Evolutionary conservation across 2,797 vertebrate species (phyloP).

Genomic region (Macrochelys suwanniensis): DNA sequence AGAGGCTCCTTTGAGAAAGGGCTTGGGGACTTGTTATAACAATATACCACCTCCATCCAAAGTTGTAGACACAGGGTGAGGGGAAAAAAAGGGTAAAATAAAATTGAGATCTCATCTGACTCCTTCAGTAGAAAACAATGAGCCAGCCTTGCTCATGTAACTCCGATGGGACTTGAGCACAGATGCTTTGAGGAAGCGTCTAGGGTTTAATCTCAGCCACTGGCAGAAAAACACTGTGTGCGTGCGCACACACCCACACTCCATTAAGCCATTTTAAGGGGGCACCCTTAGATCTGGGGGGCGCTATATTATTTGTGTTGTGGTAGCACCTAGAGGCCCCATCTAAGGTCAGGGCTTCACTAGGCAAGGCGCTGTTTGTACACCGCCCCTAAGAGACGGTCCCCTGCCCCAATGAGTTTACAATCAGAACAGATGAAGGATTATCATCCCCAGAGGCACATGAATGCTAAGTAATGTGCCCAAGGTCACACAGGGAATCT

Average conservation of each 20-base stretch:
- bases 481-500: background rate
- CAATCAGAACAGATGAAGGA: background rate
- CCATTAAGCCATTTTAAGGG: background rate
- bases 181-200: background rate
- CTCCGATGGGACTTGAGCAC: background rate
- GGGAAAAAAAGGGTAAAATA: slow-evolving; percentile 34
- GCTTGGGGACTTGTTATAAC: slow-evolving; percentile 78
- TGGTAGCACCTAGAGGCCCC: background rate
- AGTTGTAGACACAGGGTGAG: slow-evolving; percentile 56
- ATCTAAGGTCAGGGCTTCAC: background rate
- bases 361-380: background rate
- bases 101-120: background rate
- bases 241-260: background rate
- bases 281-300: background rate
- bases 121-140: background rate
- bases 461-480: background rate
- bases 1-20: slow-evolving; percentile 71
- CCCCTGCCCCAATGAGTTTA: background rate
- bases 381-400: background rate
- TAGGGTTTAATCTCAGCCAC: background rate
- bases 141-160: background rate
- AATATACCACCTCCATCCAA: slow-evolving; percentile 71
- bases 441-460: background rate
- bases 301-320: background rate
- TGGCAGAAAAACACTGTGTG: background rate